Conservation (phyloP, 1,140 invertebrate species). For the Teleogryllus occipitalis region DNA sequence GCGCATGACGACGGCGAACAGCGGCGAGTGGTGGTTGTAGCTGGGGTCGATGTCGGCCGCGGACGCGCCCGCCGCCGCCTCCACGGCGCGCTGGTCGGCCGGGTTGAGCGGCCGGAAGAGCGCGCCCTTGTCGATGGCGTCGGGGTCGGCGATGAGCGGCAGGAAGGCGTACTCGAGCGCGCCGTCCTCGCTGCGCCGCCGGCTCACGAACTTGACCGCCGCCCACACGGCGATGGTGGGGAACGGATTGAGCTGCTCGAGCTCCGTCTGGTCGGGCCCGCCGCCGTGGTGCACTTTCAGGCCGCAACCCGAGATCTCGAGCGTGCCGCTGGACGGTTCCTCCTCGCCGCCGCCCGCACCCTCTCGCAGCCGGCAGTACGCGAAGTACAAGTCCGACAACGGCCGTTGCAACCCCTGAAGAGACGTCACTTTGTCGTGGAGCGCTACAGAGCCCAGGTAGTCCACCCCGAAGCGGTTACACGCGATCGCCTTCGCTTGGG, state of each 20-base stretch:
- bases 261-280: constrained; percentile 32
- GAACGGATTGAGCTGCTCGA: constrained; percentile 63
- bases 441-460: constrained; percentile 69
- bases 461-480: constrained; percentile 57
- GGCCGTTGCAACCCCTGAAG: constrained; percentile 73
- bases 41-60: background rate
- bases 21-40: constrained; percentile 39
- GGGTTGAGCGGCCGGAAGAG: constrained; percentile 44
- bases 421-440: constrained; percentile 70
- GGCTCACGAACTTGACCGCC: constrained; percentile 61
- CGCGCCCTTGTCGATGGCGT: constrained; percentile 61
- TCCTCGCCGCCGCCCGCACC: background rate
- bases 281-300: constrained; percentile 53
- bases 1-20: constrained; percentile 86
- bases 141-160: constrained; percentile 75
- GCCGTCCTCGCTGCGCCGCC: background rate
- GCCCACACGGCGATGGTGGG: constrained; percentile 87
- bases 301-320: constrained; percentile 62
- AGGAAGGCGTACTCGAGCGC: constrained; percentile 60
- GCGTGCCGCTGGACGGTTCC: constrained; percentile 36
- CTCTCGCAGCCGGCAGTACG: constrained; percentile 10
- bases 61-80: background rate
- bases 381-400: constrained; percentile 66
- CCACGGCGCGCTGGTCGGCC: constrained; percentile 36
- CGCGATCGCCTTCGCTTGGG: constrained; percentile 29